Conservation (phyloP, 2,888 invertebrate species). For the Tridacna crocea region DNA sequence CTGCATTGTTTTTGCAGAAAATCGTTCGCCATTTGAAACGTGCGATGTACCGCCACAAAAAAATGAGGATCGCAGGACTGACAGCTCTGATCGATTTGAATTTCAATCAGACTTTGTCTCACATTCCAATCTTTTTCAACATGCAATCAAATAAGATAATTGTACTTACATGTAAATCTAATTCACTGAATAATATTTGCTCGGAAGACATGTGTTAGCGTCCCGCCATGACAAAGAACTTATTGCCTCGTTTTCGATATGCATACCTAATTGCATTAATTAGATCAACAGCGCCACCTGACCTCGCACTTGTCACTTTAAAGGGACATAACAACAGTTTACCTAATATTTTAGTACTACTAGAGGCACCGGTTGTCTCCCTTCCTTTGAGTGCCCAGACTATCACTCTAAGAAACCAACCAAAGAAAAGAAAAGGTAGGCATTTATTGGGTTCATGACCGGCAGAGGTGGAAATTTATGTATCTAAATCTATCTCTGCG, state of each 20-base stretch:
- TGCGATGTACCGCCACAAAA: constrained; percentile 51
- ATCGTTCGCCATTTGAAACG: constrained; percentile 64
- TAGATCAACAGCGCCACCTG: constrained; percentile 74
- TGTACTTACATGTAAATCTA: constrained; percentile 70
- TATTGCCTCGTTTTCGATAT: constrained; percentile 75
- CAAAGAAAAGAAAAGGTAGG: too few species aligned
- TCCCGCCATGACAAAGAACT: constrained; percentile 79
- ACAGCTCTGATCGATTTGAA: constrained; percentile 44
- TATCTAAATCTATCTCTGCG: too few species aligned
- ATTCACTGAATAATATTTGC: constrained; percentile 61
- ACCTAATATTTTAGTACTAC: too few species aligned
- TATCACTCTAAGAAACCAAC: too few species aligned
- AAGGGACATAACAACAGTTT: too few species aligned
- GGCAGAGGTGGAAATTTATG: too few species aligned
- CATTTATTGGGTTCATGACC: too few species aligned
- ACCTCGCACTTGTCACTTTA: not conserved
- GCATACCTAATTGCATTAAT: constrained; percentile 78
- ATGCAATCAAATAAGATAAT: constrained; percentile 28
- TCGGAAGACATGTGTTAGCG: constrained; percentile 78
- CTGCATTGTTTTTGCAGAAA: constrained; percentile 57
- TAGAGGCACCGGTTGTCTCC: too few species aligned
- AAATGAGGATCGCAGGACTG: constrained; percentile 47
- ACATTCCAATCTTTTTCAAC: not conserved
- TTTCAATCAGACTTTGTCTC: not conserved
- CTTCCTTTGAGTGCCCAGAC: too few species aligned